Evolutionary conservation across 2,888 invertebrate species (phyloP).

Genomic region (Tuberolachnus salignus): DNA sequence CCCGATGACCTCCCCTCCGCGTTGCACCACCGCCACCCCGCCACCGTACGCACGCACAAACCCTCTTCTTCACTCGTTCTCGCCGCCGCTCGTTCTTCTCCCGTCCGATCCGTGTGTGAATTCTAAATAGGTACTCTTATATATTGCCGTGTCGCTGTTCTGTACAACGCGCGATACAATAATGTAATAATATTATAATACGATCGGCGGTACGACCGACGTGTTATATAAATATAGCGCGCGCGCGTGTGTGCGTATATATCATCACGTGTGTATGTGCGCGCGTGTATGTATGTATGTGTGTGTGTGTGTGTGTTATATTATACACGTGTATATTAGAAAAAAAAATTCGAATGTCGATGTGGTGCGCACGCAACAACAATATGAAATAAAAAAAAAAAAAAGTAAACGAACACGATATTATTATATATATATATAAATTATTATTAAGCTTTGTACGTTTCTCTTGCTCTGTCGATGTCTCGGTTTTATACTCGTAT

Average conservation of each 20-base stretch:
- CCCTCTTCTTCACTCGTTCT: neutral
- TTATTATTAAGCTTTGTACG: conserved; percentile 34
- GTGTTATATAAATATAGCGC: neutral
- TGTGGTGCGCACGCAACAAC: conserved; percentile 34
- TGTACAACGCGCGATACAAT: neutral
- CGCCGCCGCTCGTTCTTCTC: neutral
- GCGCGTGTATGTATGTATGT: neutral
- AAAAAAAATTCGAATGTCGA: conserved; percentile 20
- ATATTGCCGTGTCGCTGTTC: neutral
- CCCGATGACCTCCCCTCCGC: conserved; percentile 52
- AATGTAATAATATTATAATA: conserved; percentile 2
- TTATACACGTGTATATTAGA: neutral
- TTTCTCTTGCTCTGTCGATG: conserved; percentile 3
- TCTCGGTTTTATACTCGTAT: conserved; percentile 37
- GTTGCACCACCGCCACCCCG: neutral
- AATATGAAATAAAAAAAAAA: conserved; percentile 26
- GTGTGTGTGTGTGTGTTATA: neutral
- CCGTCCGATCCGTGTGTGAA: conserved; percentile 27
- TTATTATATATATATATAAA: too few species aligned
- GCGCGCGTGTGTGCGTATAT: neutral
- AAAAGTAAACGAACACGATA: neutral
- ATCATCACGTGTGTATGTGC: neutral
- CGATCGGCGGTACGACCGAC: neutral
- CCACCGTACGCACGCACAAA: neutral
- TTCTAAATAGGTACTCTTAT: conserved; percentile 29